These are phyloP conservation scores for Pollachius pollachius DNA, from an alignment of 2,113 vertebrate species.

Conservation along the genomic window DNA sequence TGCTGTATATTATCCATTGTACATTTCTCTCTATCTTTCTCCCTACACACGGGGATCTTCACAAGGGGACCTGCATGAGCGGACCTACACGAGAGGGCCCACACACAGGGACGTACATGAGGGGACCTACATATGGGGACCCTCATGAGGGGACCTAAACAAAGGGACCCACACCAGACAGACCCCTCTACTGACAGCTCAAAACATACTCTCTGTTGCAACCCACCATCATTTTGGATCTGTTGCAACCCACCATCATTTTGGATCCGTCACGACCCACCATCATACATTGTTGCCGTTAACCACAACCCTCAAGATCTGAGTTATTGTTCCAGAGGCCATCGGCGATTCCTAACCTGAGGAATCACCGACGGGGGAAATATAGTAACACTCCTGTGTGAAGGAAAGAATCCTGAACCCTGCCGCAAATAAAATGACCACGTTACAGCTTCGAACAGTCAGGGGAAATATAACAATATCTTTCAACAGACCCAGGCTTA, in stretches of 20 bases:
- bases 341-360: constrained; percentile 45
- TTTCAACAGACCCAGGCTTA: constrained; percentile 22
- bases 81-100: constrained; percentile 34
- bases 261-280: constrained; percentile 40
- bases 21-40: neutral
- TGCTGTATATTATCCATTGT: neutral
- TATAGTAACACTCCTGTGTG: constrained; percentile 46
- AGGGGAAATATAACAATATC: constrained; percentile 41
- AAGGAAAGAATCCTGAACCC: constrained; percentile 50
- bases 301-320: constrained; percentile 34
- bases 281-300: constrained; percentile 32
- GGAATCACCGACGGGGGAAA: constrained; percentile 44
- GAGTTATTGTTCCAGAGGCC: constrained; percentile 41
- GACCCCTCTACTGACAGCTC: neutral
- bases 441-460: constrained; percentile 43
- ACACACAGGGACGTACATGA: neutral
- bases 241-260: constrained; percentile 23
- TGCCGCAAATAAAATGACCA: constrained; percentile 46
- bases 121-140: too few relatives aligned
- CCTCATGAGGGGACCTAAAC: too few relatives aligned
- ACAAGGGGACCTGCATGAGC: constrained; percentile 5
- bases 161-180: too few relatives aligned
- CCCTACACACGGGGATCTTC: neutral
- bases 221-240: constrained; percentile 23
- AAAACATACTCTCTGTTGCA: constrained; percentile 23